phyloP scores from a whole-genome alignment of 2,888 invertebrate species.

The Acanthococcus lagerstroemiae region DNA sequence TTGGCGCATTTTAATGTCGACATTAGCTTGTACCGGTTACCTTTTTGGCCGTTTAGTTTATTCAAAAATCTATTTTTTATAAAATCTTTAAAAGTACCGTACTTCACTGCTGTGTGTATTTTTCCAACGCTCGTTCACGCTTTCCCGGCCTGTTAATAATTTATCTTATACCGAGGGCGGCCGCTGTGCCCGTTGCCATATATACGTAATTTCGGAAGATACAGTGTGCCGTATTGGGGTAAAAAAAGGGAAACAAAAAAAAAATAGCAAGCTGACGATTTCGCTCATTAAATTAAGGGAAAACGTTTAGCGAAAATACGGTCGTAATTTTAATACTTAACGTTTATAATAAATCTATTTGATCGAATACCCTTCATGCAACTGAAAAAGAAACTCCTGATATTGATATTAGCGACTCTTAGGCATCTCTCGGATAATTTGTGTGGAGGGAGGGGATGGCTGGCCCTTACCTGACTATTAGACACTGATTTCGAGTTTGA shows the following conservation, averaged over 20 bases:
- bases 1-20: conserved; percentile 20
- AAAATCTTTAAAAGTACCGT: neutral
- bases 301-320: conserved; percentile 1
- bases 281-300: neutral
- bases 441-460: too few species aligned
- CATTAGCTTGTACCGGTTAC: neutral
- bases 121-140: neutral
- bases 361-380: too few species aligned
- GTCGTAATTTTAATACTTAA: conserved; percentile 22
- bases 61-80: neutral
- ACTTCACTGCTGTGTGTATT: neutral
- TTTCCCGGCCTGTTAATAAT: neutral
- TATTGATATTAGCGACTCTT: too few species aligned
- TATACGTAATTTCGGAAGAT: neutral
- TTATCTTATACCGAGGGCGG: neutral
- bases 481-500: too few species aligned
- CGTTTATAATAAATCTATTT: conserved; percentile 20
- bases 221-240: neutral
- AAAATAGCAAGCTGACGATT: neutral
- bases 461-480: too few species aligned
- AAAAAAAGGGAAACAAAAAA: neutral
- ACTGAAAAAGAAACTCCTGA: too few species aligned
- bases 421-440: too few species aligned
- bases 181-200: neutral
- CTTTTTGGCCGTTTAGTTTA: neutral